Conservation (phyloP, 2,113 vertebrate species). For the Laticauda laticaudata region DNA sequence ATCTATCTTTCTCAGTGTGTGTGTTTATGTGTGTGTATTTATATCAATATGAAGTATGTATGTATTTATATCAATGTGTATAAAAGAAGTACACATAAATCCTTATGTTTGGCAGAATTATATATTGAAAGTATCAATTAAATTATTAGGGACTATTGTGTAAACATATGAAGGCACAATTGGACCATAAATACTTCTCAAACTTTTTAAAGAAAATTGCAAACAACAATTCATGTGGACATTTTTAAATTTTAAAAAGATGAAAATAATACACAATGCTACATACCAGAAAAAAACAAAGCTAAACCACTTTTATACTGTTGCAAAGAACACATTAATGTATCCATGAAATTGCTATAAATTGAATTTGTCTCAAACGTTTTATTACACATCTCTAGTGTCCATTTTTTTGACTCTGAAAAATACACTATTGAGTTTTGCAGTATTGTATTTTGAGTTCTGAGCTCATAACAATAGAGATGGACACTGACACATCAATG, state of each 20-base stretch:
- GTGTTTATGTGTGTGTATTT: too few relatives aligned
- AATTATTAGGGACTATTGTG: background rate
- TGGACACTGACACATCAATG: background rate
- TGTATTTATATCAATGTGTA: background rate
- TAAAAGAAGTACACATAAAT: background rate
- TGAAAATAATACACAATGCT: background rate
- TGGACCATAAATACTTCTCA: background rate
- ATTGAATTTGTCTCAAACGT: background rate
- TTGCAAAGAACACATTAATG: background rate
- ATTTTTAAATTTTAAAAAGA: background rate
- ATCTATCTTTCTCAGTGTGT: background rate
- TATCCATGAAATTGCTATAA: background rate
- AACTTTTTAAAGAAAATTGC: background rate
- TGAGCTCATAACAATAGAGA: background rate
- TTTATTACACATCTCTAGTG: background rate
- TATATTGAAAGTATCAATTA: background rate
- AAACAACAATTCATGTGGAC: background rate
- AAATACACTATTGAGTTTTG: background rate
- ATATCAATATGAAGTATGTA: too few relatives aligned
- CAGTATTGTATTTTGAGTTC: background rate
- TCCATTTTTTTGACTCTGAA: background rate
- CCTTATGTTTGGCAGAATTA: background rate
- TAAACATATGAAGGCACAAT: background rate
- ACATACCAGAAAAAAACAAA: background rate
- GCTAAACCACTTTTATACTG: background rate